A percentile compares a stretch with the other conserved stretches of the same genome.
Conservation (phyloP, 2,888 invertebrate species). For the Drosophila antonietae region DNA sequence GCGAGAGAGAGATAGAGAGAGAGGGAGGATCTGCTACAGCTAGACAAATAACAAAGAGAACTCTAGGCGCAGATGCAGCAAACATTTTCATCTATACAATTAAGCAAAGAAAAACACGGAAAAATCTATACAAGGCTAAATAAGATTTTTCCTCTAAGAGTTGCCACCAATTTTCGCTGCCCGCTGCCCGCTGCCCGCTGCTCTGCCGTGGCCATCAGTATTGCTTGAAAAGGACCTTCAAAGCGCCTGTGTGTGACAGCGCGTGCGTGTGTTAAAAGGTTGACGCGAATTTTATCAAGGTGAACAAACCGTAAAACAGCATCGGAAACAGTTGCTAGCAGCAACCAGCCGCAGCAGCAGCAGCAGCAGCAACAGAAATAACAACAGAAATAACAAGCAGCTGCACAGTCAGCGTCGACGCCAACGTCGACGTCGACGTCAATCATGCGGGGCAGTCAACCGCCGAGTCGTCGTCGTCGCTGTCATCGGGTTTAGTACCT, state of each 20-base stretch:
- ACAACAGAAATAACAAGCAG: slow-evolving; percentile 16
- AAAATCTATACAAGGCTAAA: slow-evolving; percentile 69
- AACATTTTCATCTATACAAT: slow-evolving; percentile 45
- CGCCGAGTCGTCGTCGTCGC: slow-evolving; percentile 37
- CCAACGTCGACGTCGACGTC: slow-evolving; percentile 33
- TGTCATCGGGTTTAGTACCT: slow-evolving; percentile 63
- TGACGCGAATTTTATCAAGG: slow-evolving; percentile 74
- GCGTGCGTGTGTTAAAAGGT: slow-evolving; percentile 67
- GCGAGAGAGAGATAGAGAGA: slow-evolving; percentile 6
- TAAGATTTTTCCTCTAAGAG: slow-evolving; percentile 58
- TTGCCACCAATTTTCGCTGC: slow-evolving; percentile 26
- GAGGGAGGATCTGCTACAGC: slow-evolving; percentile 50
- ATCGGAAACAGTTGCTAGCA: slow-evolving; percentile 37
- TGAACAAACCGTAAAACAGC: slow-evolving; percentile 75
- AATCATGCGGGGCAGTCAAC: slow-evolving; percentile 48
- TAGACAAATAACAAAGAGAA: slow-evolving; percentile 42
- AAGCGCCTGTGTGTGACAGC: slow-evolving; percentile 41
- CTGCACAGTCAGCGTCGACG: slow-evolving; percentile 7
- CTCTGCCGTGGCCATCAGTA: slow-evolving; percentile 56
- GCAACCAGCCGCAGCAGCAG: slow-evolving; percentile 17
- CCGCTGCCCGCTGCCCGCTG: not conserved
- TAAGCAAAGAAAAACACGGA: slow-evolving; percentile 55
- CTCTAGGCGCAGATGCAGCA: slow-evolving; percentile 63
- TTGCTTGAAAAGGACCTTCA: slow-evolving; percentile 69
- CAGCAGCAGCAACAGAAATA: slow-evolving; percentile 17